Percentiles rank a stretch among this genome's conserved stretches.
phyloP scores from a whole-genome alignment of 2,797 vertebrate species.

The Pogoniulus pusillus region DNA sequence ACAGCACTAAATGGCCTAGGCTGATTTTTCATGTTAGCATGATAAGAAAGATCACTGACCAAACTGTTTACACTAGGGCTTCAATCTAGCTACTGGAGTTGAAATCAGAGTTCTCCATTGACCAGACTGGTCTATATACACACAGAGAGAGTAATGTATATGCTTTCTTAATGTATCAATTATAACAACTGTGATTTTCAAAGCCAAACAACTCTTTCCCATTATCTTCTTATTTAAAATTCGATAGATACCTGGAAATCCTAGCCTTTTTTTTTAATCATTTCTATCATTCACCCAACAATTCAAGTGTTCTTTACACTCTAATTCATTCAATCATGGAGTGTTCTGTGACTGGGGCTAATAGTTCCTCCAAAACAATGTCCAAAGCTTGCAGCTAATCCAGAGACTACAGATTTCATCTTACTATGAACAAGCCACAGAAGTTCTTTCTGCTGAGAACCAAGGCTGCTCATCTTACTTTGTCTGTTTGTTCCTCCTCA shows the following conservation, averaged over 20 bases:
- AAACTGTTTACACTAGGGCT: not conserved
- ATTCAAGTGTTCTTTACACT: not conserved
- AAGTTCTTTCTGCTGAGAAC: not conserved
- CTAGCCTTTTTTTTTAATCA: not conserved
- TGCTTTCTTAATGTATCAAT: not conserved
- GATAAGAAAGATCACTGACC: not conserved
- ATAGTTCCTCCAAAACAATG: not conserved
- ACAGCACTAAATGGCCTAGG: not conserved
- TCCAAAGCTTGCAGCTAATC: not conserved
- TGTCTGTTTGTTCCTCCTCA: not conserved
- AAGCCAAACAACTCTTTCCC: not conserved
- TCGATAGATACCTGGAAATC: not conserved
- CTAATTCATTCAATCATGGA: not conserved
- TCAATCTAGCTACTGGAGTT: not conserved
- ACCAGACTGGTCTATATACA: not conserved
- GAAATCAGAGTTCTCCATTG: not conserved
- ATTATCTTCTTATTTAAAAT: not conserved
- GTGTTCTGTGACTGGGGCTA: not conserved
- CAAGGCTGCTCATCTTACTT: not conserved
- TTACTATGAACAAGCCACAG: not conserved
- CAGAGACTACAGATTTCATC: not conserved
- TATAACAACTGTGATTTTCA: not conserved
- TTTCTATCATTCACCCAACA: not conserved
- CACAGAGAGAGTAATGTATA: not conserved
- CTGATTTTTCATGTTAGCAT: not conserved